Evolutionary conservation across 2,113 vertebrate species (phyloP), one percentile per base, ranked within the genome.

Genomic region (Channa argus): DNA sequence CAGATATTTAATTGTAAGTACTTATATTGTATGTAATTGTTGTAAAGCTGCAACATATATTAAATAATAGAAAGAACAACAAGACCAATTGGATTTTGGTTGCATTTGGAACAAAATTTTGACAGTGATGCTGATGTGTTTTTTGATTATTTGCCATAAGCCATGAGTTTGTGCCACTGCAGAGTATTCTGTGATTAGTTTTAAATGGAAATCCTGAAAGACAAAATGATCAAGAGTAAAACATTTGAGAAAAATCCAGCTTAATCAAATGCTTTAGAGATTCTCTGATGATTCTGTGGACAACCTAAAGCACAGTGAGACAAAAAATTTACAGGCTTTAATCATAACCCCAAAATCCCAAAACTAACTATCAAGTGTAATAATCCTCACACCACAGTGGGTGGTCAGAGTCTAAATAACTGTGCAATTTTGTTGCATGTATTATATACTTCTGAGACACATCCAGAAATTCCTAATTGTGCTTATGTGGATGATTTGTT

Each of bases 401-500:
- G 10, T 3, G 9, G 36, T 24, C 9, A 15, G n/a, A 36, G n/a
- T n/a, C 50, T 52, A 10, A 52, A 8, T 13, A 52, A 74, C 41
- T 34, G 51, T 14, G 37, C 43, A 11, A 10, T 72, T 52, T 49
- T 66, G 50, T n/a, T 60, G n/a, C 39, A 5, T 14, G 7, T 46
- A 38, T 72, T 47, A 24, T 24, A 24, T 24, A 24, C 24, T 24
- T 24, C 24, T 24, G 24, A 24, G 24, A 24, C 24, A 67, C 10
- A 55, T 50, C n/a, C 33, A 66, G 14, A 59, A 10, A 49, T 49
- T 56, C 12, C 0, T 12, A 5, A n/a, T 43, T 24, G 2, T 60
- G 37, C 36, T 67, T n/a, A 47, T 1, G 8, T 79, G 39, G 56
- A 14, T 76, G 44, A 37, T 74, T 47, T 73, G 5, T 88, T 82